Percentiles rank a stretch among this genome's conserved stretches.
Conservation (phyloP, 2,888 invertebrate genomes). For the Camponotus fellah region DNA sequence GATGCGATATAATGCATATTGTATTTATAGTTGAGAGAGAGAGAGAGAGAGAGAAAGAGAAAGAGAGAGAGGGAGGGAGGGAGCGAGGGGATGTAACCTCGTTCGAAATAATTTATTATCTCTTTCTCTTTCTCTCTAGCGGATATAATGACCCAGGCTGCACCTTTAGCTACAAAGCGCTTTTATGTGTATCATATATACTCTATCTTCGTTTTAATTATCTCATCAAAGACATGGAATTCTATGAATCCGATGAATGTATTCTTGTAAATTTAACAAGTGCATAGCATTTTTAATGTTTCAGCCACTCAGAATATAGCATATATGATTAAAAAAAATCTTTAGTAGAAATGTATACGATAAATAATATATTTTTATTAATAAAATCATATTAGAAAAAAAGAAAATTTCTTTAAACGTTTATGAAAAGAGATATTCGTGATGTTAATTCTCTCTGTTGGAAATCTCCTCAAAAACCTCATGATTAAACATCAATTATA, state of each 20-base stretch:
- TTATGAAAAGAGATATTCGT: neutral
- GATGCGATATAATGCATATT: slow-evolving; percentile 4
- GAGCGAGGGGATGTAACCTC: neutral
- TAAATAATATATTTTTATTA: neutral
- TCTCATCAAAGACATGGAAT: slow-evolving; percentile 16
- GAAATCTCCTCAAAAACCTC: neutral
- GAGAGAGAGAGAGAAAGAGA: no score
- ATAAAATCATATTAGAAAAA: neutral
- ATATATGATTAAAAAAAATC: neutral
- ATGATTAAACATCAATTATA: slow-evolving; percentile 14
- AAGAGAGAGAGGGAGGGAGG: no score
- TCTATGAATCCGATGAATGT: slow-evolving; percentile 26
- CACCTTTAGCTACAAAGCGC: slow-evolving; percentile 22
- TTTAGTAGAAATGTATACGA: neutral
- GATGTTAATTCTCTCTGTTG: neutral
- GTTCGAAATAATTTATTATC: slow-evolving; percentile 37
- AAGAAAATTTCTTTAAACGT: neutral
- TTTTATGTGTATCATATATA: slow-evolving; percentile 5
- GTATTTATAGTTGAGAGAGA: neutral
- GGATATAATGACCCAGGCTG: neutral
- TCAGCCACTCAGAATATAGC: neutral
- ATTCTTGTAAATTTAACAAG: slow-evolving; percentile 9
- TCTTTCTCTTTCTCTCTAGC: neutral
- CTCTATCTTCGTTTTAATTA: slow-evolving; percentile 13
- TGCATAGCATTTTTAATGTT: neutral